Conservation (phyloP, 2,113 vertebrate genomes). For the Rynchops niger region DNA sequence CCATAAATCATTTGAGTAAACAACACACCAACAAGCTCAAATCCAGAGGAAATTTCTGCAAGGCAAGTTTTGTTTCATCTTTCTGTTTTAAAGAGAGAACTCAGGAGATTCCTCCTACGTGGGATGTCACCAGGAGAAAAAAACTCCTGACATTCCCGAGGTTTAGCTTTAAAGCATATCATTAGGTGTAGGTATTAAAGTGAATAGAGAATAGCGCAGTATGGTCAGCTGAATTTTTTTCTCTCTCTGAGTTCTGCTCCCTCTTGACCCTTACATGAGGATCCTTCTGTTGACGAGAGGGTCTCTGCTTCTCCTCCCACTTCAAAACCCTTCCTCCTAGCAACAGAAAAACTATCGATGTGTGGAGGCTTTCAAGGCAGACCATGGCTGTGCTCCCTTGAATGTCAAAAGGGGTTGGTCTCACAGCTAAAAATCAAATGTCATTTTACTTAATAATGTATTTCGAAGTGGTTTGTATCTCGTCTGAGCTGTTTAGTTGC, state of each 20-base stretch:
- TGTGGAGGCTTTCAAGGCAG: conserved; percentile 61
- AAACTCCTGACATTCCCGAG: conserved; percentile 29
- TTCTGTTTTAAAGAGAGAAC: conserved; percentile 37
- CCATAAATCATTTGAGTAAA: conserved; percentile 71
- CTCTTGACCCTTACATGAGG: conserved; percentile 58
- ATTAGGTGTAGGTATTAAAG: conserved; percentile 44
- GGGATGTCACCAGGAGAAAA: conserved; percentile 53
- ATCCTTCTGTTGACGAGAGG: conserved; percentile 61
- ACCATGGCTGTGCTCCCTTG: conserved; percentile 58
- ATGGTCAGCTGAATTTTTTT: conserved; percentile 36
- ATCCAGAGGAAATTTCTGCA: conserved; percentile 58
- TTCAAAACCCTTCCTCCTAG: conserved; percentile 62
- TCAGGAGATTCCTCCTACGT: conserved; percentile 10
- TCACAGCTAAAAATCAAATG: conserved; percentile 74
- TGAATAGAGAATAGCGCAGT: conserved; percentile 28
- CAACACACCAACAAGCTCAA: conserved; percentile 57
- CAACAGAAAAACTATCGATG: conserved; percentile 66
- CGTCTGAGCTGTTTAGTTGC: conserved; percentile 28
- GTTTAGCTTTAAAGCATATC: conserved; percentile 49
- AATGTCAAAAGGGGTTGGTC: conserved; percentile 61
- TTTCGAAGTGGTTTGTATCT: conserved; percentile 59
- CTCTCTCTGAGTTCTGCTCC: conserved; percentile 58
- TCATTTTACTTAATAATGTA: conserved; percentile 74
- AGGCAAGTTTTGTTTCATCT: conserved; percentile 54
- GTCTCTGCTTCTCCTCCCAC: conserved; percentile 52